phyloP scores from a whole-genome alignment of 2,888 invertebrate species.

The Nomada flava region DNA sequence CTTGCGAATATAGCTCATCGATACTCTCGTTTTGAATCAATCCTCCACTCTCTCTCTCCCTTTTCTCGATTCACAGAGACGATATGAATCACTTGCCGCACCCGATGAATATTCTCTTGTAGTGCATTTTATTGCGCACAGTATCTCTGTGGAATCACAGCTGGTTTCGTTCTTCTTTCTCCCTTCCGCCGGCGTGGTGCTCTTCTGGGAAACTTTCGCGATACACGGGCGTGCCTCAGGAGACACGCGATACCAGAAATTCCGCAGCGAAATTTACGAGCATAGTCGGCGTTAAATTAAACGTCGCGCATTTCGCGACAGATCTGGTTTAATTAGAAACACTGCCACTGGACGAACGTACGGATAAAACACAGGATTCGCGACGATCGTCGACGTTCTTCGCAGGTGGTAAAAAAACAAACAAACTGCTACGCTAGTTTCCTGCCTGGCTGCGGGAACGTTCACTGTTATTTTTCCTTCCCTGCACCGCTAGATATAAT shows the following conservation, averaged over 20 bases:
- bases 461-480: too few relatives aligned
- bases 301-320: not conserved
- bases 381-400: not conserved
- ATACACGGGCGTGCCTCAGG: not conserved
- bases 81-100: not conserved
- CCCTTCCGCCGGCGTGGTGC: too few relatives aligned
- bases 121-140: constrained; percentile 23
- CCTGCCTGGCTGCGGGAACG: too few relatives aligned
- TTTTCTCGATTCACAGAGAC: constrained; percentile 1
- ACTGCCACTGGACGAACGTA: too few relatives aligned
- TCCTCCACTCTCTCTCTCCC: not conserved
- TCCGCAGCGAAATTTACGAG: constrained; percentile 34
- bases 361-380: not conserved
- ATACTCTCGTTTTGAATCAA: not conserved
- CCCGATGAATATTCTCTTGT: not conserved
- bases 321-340: constrained; percentile 35
- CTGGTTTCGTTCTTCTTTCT: not conserved
- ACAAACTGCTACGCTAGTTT: too few relatives aligned
- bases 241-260: constrained; percentile 9
- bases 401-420: too few relatives aligned
- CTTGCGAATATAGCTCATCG: constrained; percentile 26
- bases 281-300: constrained; percentile 38
- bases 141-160: not conserved
- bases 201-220: constrained; percentile 1
- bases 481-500: too few relatives aligned